These are phyloP conservation scores for Diglossa cyanea DNA, from an alignment of 2,797 vertebrate genomes.

Conservation along the genomic window DNA sequence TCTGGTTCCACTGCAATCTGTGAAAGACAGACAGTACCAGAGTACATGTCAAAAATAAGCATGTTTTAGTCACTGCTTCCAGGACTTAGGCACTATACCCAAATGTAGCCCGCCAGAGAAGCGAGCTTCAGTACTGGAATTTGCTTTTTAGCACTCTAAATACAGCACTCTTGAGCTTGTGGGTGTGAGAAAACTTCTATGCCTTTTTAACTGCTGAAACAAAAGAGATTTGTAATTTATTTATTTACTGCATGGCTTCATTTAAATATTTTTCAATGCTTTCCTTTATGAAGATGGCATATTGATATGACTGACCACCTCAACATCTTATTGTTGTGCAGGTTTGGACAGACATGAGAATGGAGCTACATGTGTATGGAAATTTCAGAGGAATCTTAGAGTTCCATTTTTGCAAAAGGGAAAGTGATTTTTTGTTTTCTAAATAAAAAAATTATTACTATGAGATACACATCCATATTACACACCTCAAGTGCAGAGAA, in stretches of 20 bases:
- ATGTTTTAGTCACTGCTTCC: slow-evolving; percentile 38
- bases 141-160: slow-evolving; percentile 53
- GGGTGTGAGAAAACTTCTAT: slow-evolving; percentile 71
- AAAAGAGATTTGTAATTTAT: slow-evolving; percentile 25
- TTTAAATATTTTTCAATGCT: background rate
- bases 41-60: slow-evolving; percentile 28
- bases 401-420: background rate
- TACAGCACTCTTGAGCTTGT: slow-evolving; percentile 39
- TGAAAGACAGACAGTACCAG: slow-evolving; percentile 19
- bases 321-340: background rate
- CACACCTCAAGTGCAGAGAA: background rate
- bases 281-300: background rate
- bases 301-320: background rate
- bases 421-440: background rate
- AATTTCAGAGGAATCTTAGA: background rate
- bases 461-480: background rate
- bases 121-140: background rate
- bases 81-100: background rate
- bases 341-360: background rate
- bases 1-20: slow-evolving; percentile 16
- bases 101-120: slow-evolving; percentile 25
- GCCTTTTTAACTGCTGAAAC: slow-evolving; percentile 63
- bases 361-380: accelerated
- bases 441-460: background rate
- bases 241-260: background rate